Base-by-base conservation (phyloP, 2,888 invertebrate genomes). In the Stenodema calcarata region DNA sequence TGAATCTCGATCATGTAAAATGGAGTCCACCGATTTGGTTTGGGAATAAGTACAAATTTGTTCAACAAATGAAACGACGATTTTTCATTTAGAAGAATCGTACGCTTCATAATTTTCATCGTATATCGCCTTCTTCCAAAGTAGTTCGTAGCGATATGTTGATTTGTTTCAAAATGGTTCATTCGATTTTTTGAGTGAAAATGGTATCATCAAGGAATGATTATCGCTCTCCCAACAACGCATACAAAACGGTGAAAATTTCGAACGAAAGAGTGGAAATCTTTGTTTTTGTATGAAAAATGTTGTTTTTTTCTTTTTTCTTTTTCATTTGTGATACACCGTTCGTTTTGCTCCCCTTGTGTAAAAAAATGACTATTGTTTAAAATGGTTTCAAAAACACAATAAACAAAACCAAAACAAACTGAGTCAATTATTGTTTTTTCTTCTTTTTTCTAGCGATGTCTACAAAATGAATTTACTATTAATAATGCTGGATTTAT, bases 371-470 rank as follows among this genome's bases (percentile, higher is more conserved):
- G 75, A 27, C 75, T 75, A 35, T 75, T 42, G 75, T 41, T 75
- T 75, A 41, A 35, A 41, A 35, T 73, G 14, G 75, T 2, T 75
- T 75, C 35, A 41, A n/a, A 41, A 42, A 75, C 18, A 75, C 75
- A 35, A 75, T 75, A 75, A 35, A 75, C 75, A 75, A 75, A 35
- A 16, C 30, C 27, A 28, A 75, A 75, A 75, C 42, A 35, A 75
- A 41, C 42, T 75, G 75, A 35, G 42, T 35, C 75, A 42, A 42
- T 75, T 75, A 41, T 75, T 75, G 35, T 75, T 75, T 41, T 75
- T 70, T 70, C 28, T 75, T 75, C 42, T 75, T 70, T 69, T 75
- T 75, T 75, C 42, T 75, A 75, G 41, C 35, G 75, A 75, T 42
- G 35, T 75, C 42, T 75, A 41, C 41, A 75, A 75, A 42, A 35